Percentiles rank a stretch among this genome's conserved stretches.
Evolutionary conservation across 2,888 invertebrate genomes (phyloP).

Genomic region (Plemyria rubiginata): DNA sequence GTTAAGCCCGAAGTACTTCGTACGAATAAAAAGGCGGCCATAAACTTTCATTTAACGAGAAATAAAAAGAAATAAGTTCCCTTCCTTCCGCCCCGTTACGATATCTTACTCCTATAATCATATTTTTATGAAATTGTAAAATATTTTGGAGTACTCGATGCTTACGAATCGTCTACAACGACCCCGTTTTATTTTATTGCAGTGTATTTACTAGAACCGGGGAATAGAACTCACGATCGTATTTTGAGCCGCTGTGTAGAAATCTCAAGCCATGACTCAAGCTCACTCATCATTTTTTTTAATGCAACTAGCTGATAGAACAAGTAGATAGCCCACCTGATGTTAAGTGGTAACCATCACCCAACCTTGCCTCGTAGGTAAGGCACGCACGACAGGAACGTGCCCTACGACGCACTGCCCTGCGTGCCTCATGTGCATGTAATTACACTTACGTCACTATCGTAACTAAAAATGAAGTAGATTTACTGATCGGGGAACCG

Average conservation of each 20-base stretch:
- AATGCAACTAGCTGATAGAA: too few relatives aligned
- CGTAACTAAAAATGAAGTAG: too few relatives aligned
- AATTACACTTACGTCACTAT: too few relatives aligned
- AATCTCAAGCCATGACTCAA: background rate
- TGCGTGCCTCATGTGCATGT: too few relatives aligned
- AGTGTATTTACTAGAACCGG: constrained; percentile 15
- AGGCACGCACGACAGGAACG: too few relatives aligned
- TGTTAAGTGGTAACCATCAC: too few relatives aligned
- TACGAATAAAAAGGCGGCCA: constrained; percentile 37
- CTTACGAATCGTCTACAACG: constrained; percentile 35
- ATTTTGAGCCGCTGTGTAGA: background rate
- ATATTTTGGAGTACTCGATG: constrained; percentile 39
- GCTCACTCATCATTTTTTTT: background rate
- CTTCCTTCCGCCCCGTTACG: constrained; percentile 30
- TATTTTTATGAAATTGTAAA: constrained; percentile 44
- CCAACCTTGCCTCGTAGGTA: too few relatives aligned
- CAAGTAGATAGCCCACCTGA: too few relatives aligned
- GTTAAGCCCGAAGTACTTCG: constrained; percentile 12
- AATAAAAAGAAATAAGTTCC: constrained; percentile 39
- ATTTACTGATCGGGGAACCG: too few relatives aligned
- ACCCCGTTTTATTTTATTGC: constrained; percentile 25
- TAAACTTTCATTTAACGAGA: constrained; percentile 40
- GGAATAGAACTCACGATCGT: background rate
- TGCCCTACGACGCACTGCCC: too few relatives aligned
- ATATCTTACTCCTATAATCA: constrained; percentile 30